phyloP scores from a whole-genome alignment of 92 coral and sea anemone species.

The Umimayanthus chanpuru region DNA sequence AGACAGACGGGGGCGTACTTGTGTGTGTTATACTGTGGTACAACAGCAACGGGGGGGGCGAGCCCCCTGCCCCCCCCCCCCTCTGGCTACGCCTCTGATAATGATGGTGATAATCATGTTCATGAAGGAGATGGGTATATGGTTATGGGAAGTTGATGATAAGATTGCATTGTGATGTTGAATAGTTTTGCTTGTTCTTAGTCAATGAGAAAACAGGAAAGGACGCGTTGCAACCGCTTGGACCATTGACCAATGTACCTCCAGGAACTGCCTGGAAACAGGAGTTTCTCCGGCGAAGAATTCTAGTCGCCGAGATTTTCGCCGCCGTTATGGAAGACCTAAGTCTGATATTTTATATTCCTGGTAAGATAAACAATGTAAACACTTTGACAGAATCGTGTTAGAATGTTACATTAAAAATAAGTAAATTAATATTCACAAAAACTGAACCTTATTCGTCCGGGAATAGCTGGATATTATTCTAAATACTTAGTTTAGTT shows the following conservation, averaged over 20 bases:
- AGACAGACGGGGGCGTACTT: no score
- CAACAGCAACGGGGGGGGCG: no score
- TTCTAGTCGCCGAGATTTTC: constrained; percentile 31
- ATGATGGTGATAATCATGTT: no score
- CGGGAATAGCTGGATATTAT: neutral
- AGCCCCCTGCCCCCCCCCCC: no score
- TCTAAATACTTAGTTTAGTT: neutral
- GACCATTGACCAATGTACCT: neutral
- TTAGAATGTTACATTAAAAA: neutral
- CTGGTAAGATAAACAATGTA: neutral
- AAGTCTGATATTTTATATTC: constrained; percentile 12
- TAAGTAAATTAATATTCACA: neutral
- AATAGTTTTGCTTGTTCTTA: neutral
- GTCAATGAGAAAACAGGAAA: constrained; percentile 16
- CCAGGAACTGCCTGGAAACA: constrained; percentile 40
- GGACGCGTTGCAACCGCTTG: neutral
- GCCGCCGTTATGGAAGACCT: constrained; percentile 35
- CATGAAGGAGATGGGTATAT: no score
- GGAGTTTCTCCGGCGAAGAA: constrained; percentile 37
- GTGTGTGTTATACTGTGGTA: no score
- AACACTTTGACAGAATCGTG: neutral
- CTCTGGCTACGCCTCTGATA: no score
- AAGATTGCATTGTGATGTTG: neutral
- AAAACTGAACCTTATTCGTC: neutral
- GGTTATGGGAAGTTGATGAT: neutral